Evolutionary conservation across 2,888 invertebrate genomes (phyloP).

Genomic region (Tetranychus piercei): DNA sequence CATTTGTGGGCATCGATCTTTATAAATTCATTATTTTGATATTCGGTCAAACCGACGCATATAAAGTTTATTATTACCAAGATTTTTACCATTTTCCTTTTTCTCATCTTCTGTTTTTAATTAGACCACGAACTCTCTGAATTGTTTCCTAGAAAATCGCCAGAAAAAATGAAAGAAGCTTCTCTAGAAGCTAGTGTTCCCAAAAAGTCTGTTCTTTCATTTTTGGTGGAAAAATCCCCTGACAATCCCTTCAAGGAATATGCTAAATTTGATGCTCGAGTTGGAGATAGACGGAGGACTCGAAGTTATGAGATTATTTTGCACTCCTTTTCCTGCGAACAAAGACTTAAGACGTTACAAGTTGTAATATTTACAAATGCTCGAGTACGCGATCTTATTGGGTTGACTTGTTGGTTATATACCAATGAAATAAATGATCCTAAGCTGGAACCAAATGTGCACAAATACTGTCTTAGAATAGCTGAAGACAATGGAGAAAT

Average conservation of each 20-base stretch:
- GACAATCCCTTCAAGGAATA: slow-evolving; percentile 73
- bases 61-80: too few relatives aligned
- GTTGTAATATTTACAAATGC: slow-evolving; percentile 25
- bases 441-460: slow-evolving; percentile 38
- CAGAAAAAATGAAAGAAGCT: slow-evolving; percentile 13
- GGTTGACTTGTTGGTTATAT: slow-evolving; percentile 58
- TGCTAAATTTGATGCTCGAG: slow-evolving; percentile 73
- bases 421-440: slow-evolving; percentile 43
- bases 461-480: slow-evolving; percentile 69
- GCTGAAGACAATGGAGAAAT: slow-evolving; percentile 92
- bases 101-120: neutral
- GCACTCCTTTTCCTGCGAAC: slow-evolving; percentile 61
- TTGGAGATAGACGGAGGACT: slow-evolving; percentile 33
- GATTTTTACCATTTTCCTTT: neutral
- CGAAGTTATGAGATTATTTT: slow-evolving; percentile 75
- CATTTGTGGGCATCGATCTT: too few relatives aligned
- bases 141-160: slow-evolving; percentile 28
- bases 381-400: slow-evolving; percentile 51
- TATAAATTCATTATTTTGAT: too few relatives aligned
- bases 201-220: slow-evolving; percentile 46
- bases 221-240: slow-evolving; percentile 57
- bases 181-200: neutral
- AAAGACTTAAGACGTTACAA: slow-evolving; percentile 46
- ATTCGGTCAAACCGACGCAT: too few relatives aligned
- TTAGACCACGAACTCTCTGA: slow-evolving; percentile 26